These are phyloP conservation scores for Paramormyrops hopkinsi DNA, from an alignment of 2,797 vertebrate species.

Conservation along the genomic window DNA sequence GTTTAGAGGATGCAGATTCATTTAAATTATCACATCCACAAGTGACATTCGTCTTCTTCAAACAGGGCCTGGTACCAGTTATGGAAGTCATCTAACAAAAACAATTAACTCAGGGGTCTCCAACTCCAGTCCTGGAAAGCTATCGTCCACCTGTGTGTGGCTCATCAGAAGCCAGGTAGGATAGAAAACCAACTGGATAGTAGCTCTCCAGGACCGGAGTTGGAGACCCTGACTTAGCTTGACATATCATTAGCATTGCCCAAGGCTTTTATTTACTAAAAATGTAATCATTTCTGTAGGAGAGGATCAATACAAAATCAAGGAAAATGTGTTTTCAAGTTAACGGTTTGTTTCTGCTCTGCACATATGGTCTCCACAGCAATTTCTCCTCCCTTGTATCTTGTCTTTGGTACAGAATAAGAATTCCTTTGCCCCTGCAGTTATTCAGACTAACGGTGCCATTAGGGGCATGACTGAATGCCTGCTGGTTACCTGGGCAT, in stretches of 20 bases:
- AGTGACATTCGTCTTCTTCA: not conserved
- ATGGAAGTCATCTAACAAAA: not conserved
- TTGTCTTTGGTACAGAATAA: not conserved
- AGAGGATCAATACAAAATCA: not conserved
- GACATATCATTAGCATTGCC: not conserved
- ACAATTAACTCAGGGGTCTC: not conserved
- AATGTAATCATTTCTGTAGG: not conserved
- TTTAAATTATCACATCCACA: not conserved
- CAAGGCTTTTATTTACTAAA: not conserved
- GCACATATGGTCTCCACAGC: not conserved
- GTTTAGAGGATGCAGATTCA: not conserved
- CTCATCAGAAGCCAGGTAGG: not conserved
- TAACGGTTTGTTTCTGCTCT: not conserved
- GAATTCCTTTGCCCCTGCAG: not conserved
- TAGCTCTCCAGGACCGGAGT: not conserved
- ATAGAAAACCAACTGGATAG: not conserved
- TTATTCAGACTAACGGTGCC: not conserved
- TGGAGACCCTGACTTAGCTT: not conserved
- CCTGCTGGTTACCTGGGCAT: slow-evolving; percentile 88
- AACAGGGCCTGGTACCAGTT: not conserved
- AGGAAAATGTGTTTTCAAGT: not conserved
- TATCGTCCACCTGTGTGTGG: not conserved
- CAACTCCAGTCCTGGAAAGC: not conserved
- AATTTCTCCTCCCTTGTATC: not conserved
- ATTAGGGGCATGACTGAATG: slow-evolving; percentile 23